A percentile compares a stretch with the other conserved stretches of the same genome.
Conservation (phyloP, 1,140 invertebrate genomes). For the Calycopis cecrops region DNA sequence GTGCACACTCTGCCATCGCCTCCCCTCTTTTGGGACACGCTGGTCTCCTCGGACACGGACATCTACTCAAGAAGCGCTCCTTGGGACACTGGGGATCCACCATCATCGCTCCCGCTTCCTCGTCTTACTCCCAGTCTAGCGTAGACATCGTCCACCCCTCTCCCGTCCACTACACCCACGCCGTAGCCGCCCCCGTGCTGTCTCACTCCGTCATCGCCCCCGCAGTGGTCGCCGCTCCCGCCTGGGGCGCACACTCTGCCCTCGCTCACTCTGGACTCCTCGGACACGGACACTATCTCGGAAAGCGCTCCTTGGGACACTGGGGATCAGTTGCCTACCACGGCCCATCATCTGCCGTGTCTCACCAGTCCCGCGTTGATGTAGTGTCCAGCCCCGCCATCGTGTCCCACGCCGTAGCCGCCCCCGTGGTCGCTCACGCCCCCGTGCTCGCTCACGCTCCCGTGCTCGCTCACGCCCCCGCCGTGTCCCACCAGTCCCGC, state of each 20-base stretch:
- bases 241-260: background rate
- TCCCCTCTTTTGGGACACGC: conserved; percentile 12
- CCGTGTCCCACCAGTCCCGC: too few relatives aligned
- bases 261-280: background rate
- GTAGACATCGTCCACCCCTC: conserved; percentile 29
- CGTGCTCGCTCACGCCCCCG: too few relatives aligned
- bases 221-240: conserved; percentile 24
- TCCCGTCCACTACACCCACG: conserved; percentile 23
- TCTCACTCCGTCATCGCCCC: conserved; percentile 22
- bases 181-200: conserved; percentile 19
- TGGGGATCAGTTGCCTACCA: too few relatives aligned
- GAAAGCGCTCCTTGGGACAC: too few relatives aligned
- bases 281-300: background rate
- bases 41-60: background rate
- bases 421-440: too few relatives aligned
- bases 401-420: too few relatives aligned
- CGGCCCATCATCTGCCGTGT: too few relatives aligned
- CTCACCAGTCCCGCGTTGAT: too few relatives aligned
- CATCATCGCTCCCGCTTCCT: conserved; percentile 24
- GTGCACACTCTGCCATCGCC: conserved; percentile 17
- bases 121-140: conserved; percentile 28
- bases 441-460: too few relatives aligned
- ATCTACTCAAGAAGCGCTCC: background rate
- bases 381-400: too few relatives aligned
- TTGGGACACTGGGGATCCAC: background rate